phyloP scores from a whole-genome alignment of 2,797 vertebrate species.

The Novumbra hubbsi region DNA sequence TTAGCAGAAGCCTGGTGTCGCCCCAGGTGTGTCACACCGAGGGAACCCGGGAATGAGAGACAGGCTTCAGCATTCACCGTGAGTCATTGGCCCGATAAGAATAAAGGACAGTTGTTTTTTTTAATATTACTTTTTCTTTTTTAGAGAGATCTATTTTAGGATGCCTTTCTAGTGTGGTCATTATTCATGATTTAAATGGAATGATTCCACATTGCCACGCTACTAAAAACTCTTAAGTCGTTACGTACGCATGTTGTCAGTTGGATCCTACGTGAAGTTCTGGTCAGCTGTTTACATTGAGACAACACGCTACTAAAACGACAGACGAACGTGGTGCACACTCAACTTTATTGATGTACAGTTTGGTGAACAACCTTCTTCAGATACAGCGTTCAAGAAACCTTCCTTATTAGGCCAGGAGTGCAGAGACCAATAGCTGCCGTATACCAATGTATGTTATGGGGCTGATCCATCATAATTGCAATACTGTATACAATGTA shows the following conservation, averaged over 20 bases:
- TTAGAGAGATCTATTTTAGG: background rate
- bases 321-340: constrained; percentile 68
- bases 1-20: constrained; percentile 59
- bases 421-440: constrained; percentile 57
- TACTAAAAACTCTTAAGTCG: background rate
- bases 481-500: constrained; percentile 38
- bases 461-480: constrained; percentile 35
- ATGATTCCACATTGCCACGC: background rate
- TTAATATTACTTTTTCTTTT: constrained; percentile 41
- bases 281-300: background rate
- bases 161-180: background rate
- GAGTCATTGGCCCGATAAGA: constrained; percentile 35
- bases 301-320: background rate
- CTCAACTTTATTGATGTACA: constrained; percentile 90
- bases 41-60: constrained; percentile 36
- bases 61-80: constrained; percentile 45
- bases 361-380: constrained; percentile 68
- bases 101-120: constrained; percentile 32
- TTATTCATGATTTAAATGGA: background rate
- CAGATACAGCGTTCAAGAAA: constrained; percentile 56
- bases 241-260: background rate
- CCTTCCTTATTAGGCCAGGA: constrained; percentile 52
- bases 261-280: background rate
- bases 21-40: constrained; percentile 57
- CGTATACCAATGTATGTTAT: constrained; percentile 36